Base-by-base conservation (phyloP, 2,113 vertebrate species). In the Megaleporinus macrocephalus region DNA sequence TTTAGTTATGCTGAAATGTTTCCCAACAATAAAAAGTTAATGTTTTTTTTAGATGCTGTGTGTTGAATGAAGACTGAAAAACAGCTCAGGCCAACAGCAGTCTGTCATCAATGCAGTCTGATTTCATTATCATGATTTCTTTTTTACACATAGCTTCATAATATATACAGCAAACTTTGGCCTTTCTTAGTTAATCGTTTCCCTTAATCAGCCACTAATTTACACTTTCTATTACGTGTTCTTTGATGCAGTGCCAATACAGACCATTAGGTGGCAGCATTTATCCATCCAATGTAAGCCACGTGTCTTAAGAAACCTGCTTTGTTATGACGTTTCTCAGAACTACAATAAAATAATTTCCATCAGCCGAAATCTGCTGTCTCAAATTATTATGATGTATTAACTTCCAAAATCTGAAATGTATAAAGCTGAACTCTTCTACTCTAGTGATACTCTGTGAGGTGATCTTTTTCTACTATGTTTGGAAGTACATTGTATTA, bases 261-360 rank as follows among this genome's bases (percentile, higher is more conserved):
- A 1, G n/a, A 70, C 55, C 84, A 70, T 41, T 13, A 70, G 26
- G 71, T 16, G 53, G 70, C 80, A 75, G 53, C 30, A 70, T 70
- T 70, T 74, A 63, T n/a, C 49, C 79, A 68, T 57, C 3, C 36
- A n/a, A 13, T 71, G 22, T 51, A 4, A 65, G 30, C 26, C 5
- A n/a, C 30, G n/a, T n/a, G 75, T 13, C 16, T n/a, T 7, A 55
- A 3, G 26, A n/a, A n/a, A n/a, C 30, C 13, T 11, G 44, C 26
- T 41, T 44, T 44, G 5, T 11, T 44, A 44, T 44, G 11, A 9
- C 6, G 16, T n/a, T 63, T 11, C 74, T 47, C 24, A 62, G 11
- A 20, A 29, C 12, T 49, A 18, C 10, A 10, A 63, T 65, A 14
- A 65, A 65, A 49, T 49, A 5, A 5, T 65, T 6, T 13, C 4